Evolutionary conservation across 1,140 invertebrate species (phyloP).

Genomic region (Teleogryllus occipitalis): DNA sequence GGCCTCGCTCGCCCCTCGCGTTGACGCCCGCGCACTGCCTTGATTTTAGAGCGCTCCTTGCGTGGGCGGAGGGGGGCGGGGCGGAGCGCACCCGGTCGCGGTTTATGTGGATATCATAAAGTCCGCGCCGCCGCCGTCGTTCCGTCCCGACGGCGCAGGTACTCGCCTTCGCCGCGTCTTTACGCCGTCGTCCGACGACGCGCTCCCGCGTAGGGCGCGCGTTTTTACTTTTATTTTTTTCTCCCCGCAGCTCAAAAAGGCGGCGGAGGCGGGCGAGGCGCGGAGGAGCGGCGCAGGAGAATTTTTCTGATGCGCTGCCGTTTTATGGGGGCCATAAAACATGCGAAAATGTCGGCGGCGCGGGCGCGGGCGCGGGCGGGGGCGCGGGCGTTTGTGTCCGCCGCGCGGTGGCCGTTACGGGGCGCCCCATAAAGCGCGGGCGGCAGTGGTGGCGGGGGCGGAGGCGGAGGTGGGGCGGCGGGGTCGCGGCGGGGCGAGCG

Average conservation of each 20-base stretch:
- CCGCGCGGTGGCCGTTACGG: background rate
- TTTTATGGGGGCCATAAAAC: background rate
- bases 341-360: background rate
- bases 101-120: conserved; percentile 1
- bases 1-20: too few species aligned
- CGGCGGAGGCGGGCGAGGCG: background rate
- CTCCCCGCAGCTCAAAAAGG: background rate
- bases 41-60: background rate
- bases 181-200: background rate
- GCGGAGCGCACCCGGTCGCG: background rate
- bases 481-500: too few species aligned
- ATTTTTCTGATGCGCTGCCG: conserved; percentile 3
- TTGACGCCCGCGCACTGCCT: background rate
- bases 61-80: too few species aligned
- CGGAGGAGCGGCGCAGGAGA: background rate
- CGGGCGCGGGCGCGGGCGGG: too few species aligned
- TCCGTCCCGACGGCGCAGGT: background rate
- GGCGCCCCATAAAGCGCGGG: background rate
- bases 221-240: background rate
- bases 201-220: background rate
- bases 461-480: too few species aligned
- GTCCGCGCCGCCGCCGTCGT: background rate
- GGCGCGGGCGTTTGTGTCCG: background rate
- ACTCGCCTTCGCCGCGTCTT: background rate
- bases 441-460: too few species aligned